phyloP scores from a whole-genome alignment of 2,888 invertebrate genomes.

The Tetragnatha montana region DNA sequence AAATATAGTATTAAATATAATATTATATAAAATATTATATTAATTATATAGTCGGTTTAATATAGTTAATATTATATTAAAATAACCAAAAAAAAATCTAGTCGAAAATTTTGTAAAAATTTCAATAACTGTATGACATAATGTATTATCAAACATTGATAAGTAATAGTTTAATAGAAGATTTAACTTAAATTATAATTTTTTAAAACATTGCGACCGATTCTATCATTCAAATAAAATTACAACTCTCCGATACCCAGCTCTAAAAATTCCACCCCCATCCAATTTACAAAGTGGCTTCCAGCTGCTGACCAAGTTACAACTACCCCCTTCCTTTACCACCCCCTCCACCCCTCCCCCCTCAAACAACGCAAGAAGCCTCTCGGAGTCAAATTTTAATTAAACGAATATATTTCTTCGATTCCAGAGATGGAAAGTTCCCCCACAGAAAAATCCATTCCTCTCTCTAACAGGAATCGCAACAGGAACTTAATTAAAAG shows the following conservation, averaged over 20 bases:
- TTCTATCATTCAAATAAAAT: too few relatives aligned
- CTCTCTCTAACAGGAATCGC: constrained; percentile 13
- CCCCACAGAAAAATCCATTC: constrained; percentile 26
- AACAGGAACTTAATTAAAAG: constrained; percentile 49
- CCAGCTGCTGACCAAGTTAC: constrained; percentile 33
- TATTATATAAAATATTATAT: too few relatives aligned
- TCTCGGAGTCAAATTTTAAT: constrained; percentile 39
- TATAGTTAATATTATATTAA: too few relatives aligned
- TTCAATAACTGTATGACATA: too few relatives aligned
- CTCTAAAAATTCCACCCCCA: not conserved
- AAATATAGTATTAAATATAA: too few relatives aligned
- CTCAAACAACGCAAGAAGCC: constrained; percentile 28
- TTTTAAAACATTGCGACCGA: too few relatives aligned
- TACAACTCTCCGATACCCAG: not conserved
- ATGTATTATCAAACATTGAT: too few relatives aligned
- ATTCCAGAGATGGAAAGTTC: constrained; percentile 33
- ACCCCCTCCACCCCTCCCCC: not conserved
- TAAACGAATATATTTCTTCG: constrained; percentile 55
- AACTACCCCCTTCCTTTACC: not conserved
- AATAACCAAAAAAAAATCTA: too few relatives aligned
- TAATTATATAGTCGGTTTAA: too few relatives aligned
- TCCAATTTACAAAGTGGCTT: not conserved
- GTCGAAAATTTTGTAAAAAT: too few relatives aligned
- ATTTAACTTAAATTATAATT: too few relatives aligned
- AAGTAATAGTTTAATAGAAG: too few relatives aligned